Conservation (phyloP, 2,113 vertebrate genomes). For the Dolichallabes microphthalmus region DNA sequence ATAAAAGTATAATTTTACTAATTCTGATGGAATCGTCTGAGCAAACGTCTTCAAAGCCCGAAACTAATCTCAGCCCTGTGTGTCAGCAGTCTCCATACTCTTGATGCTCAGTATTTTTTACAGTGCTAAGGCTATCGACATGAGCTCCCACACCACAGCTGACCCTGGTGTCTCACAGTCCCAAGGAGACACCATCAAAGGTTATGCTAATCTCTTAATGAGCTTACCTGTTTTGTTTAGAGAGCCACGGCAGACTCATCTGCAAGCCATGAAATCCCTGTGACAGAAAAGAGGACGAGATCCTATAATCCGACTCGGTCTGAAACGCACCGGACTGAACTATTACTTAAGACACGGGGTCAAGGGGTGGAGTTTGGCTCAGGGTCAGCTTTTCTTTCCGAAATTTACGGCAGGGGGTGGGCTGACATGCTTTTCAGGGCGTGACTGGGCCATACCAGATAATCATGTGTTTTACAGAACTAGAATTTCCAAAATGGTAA, state of each 20-base stretch:
- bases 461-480: not conserved
- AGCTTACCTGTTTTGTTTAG: slow-evolving; percentile 35
- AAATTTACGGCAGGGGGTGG: too few species aligned
- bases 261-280: slow-evolving; percentile 19
- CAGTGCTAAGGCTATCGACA: not conserved
- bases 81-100: not conserved
- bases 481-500: not conserved
- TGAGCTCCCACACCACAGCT: not conserved
- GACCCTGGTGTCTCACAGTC: not conserved
- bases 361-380: not conserved
- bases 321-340: not conserved
- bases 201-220: slow-evolving; percentile 43
- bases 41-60: not conserved
- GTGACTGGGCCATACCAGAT: not conserved
- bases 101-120: not conserved
- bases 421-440: not conserved
- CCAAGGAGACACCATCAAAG: slow-evolving; percentile 10
- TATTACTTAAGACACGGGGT: not conserved
- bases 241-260: slow-evolving; percentile 18
- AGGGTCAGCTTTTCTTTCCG: not conserved
- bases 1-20: not conserved
- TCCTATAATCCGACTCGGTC: slow-evolving; percentile 32
- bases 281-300: slow-evolving; percentile 3
- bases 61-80: not conserved
- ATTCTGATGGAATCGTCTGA: not conserved